These are phyloP conservation scores for Aurelia aurita complex sp. Pacific DNA, from an alignment of 30 jellyfish, hydroid and myxozoan species.

Conservation along the genomic window DNA sequence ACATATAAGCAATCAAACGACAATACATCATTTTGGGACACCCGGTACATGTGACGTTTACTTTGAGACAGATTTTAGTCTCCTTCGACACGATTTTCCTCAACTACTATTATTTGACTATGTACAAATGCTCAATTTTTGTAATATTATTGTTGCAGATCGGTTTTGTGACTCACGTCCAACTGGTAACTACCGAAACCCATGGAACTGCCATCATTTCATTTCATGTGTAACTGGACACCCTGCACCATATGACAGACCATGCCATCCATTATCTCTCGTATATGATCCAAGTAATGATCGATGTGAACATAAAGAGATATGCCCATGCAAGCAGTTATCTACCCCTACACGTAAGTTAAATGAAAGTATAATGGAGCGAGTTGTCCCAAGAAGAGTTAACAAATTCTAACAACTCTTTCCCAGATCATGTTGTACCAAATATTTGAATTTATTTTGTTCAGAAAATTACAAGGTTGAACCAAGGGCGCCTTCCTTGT, in stretches of 20 bases:
- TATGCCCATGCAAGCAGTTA: conserved; percentile 52
- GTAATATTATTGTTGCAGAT: conserved; percentile 12
- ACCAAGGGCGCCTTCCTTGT: no score
- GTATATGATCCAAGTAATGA: conserved; percentile 82
- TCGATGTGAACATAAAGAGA: conserved; percentile 51
- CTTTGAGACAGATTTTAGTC: no score
- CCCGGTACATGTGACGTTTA: no score
- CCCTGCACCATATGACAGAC: conserved; percentile 47
- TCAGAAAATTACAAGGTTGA: no score
- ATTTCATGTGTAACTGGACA: conserved; percentile 68
- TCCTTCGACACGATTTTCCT: background rate
- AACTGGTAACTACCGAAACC: conserved; percentile 79
- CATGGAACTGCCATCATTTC: conserved; percentile 92
- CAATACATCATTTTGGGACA: no score
- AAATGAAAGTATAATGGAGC: background rate
- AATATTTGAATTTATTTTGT: no score
- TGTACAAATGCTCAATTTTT: background rate
- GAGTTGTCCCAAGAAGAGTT: no score
- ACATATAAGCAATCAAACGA: no score
- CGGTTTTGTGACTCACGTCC: conserved; percentile 65
- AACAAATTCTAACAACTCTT: no score
- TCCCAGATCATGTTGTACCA: no score
- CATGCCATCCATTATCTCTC: conserved; percentile 56
- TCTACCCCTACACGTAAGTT: conserved; percentile 55
- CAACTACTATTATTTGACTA: background rate